Percentiles rank a stretch among this genome's conserved stretches.
phyloP scores from a whole-genome alignment of 1,140 invertebrate species.

The Eumaeus atala region DNA sequence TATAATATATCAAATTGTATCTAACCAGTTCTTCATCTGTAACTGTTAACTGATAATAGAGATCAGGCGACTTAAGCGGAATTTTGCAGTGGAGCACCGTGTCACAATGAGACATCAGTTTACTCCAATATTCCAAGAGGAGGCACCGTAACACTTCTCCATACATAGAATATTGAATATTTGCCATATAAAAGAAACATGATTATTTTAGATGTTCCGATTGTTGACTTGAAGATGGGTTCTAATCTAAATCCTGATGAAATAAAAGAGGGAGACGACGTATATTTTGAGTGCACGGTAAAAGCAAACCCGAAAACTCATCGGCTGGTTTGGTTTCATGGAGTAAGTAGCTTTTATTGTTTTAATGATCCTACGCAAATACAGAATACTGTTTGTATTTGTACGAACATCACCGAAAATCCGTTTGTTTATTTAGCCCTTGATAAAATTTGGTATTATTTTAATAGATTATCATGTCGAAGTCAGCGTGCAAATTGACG shows the following conservation, averaged over 20 bases:
- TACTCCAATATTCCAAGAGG: too few relatives aligned
- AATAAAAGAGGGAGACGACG: conserved; percentile 90
- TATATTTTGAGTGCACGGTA: conserved; percentile 87
- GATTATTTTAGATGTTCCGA: conserved; percentile 79
- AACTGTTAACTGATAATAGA: too few relatives aligned
- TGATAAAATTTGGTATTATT: too few relatives aligned
- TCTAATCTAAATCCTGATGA: conserved; percentile 84
- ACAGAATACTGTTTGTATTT: neutral
- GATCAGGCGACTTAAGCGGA: too few relatives aligned
- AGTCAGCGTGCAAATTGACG: too few relatives aligned
- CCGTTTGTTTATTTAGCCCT: too few relatives aligned
- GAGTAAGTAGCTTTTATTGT: conserved; percentile 78
- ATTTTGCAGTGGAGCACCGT: too few relatives aligned
- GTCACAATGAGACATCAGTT: too few relatives aligned
- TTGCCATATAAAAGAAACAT: conserved; percentile 13
- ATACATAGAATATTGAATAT: neutral
- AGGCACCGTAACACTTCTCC: too few relatives aligned
- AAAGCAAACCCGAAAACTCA: conserved; percentile 87
- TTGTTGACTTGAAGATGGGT: conserved; percentile 84
- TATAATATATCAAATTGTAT: too few relatives aligned
- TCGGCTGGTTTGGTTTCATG: conserved; percentile 88
- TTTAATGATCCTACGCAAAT: neutral
- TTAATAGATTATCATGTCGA: too few relatives aligned
- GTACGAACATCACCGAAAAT: neutral
- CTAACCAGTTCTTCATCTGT: too few relatives aligned